Evolutionary conservation across 2,797 vertebrate genomes (phyloP), one percentile per base, ranked within the genome.

Genomic region (Aphelocoma californica): DNA sequence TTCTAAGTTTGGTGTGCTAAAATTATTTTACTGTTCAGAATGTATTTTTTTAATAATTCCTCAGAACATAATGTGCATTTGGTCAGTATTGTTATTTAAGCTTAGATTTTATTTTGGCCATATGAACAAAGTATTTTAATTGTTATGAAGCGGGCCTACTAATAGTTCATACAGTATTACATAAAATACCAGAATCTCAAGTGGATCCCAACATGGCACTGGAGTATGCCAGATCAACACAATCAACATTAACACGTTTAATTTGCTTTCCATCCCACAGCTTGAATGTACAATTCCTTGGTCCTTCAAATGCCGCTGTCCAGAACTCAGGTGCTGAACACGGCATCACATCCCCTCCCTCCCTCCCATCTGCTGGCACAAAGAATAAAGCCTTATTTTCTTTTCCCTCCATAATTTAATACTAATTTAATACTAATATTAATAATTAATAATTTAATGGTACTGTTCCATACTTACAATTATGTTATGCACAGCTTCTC

Each of bases 251-350:
- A 45, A 40, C 47, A 16, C 9, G 5, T 21, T 23, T 6, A 2
- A 47, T 45, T 53, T 21, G 25, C 19, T n/a, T 36, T 20, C 4
- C 2, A 11, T 12, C n/a, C 24, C 57, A 2, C 32, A 4, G 6
- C 9, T 28, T 3, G 16, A 12, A 10, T 0, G 29, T 0, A 1
- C 21, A 19, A 23, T 0, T 12, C 42, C 2, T 5, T 0, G 4
- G 10, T 34, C 20, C 29, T 25, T 10, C 51, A 56, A 32, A 31
- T 36, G 97, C 78, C 93, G 98, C 99, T 99, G 98, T 99, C 98
- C 98, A 74, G 19, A 60, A 42, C 36, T 32, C 25, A 23, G 96
- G 99, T 99, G 98, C 99, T 99, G 99, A 99, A 98, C 21, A 16
- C 13, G 2, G 7, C 9, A 1, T 7, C 6, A 2, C 10, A 2